phyloP scores from a whole-genome alignment of 2,888 invertebrate species.

The Heteromyza rotundicornis region DNA sequence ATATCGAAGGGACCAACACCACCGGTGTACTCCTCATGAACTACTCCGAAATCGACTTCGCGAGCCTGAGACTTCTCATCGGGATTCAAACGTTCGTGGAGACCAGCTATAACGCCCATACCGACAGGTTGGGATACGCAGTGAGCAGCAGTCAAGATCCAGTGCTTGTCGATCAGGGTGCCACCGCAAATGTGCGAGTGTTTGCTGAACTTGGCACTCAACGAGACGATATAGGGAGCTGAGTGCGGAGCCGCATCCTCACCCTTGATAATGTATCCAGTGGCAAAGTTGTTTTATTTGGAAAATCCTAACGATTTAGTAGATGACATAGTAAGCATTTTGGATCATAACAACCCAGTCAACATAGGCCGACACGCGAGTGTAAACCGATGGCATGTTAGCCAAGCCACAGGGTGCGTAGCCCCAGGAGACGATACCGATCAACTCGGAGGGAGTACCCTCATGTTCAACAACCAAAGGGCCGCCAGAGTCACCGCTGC shows the following conservation, averaged over 20 bases:
- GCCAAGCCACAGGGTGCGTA: conserved; percentile 61
- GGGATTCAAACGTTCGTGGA: conserved; percentile 49
- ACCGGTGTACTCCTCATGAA: conserved; percentile 55
- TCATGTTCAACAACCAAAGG: conserved; percentile 49
- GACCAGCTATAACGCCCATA: conserved; percentile 60
- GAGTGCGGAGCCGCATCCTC: conserved; percentile 56
- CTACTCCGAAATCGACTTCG: conserved; percentile 44
- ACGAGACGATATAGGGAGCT: conserved; percentile 63
- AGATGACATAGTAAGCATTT: conserved; percentile 42
- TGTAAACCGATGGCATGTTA: conserved; percentile 63
- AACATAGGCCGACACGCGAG: conserved; percentile 60
- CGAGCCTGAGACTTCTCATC: conserved; percentile 48
- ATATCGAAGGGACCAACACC: conserved; percentile 65
- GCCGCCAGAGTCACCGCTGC: conserved; percentile 61
- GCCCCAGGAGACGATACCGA: conserved; percentile 66
- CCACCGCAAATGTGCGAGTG: conserved; percentile 63
- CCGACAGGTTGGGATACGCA: conserved; percentile 49
- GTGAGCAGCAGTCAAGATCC: conserved; percentile 62
- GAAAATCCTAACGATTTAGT: too few relatives aligned
- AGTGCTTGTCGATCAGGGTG: conserved; percentile 57
- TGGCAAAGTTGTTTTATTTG: too few relatives aligned
- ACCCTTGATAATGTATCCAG: conserved; percentile 58
- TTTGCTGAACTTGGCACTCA: conserved; percentile 41
- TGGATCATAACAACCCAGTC: conserved; percentile 57
- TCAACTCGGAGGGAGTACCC: conserved; percentile 42